Conservation (phyloP, 2,113 vertebrate species). For the Platanista minor region DNA sequence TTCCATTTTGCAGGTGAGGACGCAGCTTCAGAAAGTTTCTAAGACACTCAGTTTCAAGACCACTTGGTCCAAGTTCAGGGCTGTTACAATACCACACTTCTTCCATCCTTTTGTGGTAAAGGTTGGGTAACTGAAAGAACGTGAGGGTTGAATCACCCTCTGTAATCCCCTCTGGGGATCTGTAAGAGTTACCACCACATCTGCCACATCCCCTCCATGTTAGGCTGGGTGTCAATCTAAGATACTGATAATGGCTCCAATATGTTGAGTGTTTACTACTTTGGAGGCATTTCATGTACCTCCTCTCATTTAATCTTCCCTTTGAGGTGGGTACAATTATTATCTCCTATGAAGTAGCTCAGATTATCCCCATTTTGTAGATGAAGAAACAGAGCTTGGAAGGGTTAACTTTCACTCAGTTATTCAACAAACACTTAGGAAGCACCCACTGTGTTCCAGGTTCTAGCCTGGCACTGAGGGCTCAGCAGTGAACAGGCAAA, state of each 20-base stretch:
- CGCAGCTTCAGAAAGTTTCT: not conserved
- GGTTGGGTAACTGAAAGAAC: not conserved
- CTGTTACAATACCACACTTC: not conserved
- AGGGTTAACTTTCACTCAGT: not conserved
- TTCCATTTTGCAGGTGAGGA: not conserved
- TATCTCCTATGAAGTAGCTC: not conserved
- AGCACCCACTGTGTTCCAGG: too few species aligned
- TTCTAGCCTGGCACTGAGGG: not conserved
- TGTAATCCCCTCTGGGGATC: not conserved
- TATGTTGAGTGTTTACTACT: not conserved
- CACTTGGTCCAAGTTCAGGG: not conserved
- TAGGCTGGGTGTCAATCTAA: not conserved
- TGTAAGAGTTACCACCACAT: not conserved
- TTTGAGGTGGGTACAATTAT: not conserved
- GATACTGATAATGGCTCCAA: not conserved
- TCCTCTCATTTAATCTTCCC: not conserved
- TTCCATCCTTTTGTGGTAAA: not conserved
- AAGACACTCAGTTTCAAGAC: not conserved
- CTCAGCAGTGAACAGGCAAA: not conserved
- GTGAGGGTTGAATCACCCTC: not conserved
- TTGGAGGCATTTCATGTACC: too few species aligned
- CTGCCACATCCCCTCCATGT: not conserved
- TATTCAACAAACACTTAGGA: not conserved
- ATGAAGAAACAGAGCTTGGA: not conserved
- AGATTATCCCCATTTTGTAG: not conserved